Percentiles rank a stretch among this genome's conserved stretches.
Conservation (phyloP, 1,140 invertebrate genomes). For the Luehdorfia chinensis region DNA sequence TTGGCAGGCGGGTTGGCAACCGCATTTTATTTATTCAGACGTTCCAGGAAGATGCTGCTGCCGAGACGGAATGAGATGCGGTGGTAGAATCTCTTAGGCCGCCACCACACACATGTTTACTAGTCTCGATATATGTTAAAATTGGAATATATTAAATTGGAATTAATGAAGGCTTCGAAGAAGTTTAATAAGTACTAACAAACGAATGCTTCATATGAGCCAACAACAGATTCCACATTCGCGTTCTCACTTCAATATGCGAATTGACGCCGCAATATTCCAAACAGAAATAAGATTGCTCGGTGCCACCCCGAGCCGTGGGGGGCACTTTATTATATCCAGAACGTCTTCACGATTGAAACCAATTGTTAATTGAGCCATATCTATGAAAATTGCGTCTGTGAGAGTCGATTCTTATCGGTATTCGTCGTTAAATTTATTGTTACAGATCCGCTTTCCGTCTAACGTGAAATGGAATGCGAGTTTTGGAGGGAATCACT, state of each 20-base stretch:
- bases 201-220: not conserved
- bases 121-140: too few species aligned
- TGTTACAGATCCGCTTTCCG: constrained; percentile 46
- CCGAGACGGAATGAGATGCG: too few species aligned
- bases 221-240: constrained; percentile 53
- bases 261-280: constrained; percentile 75
- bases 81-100: too few species aligned
- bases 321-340: constrained; percentile 68
- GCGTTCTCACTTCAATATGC: constrained; percentile 66
- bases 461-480: constrained; percentile 36
- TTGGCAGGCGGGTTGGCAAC: too few species aligned
- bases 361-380: constrained; percentile 76
- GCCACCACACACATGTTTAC: too few species aligned
- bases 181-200: not conserved
- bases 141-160: too few species aligned
- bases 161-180: too few species aligned
- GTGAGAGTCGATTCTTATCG: constrained; percentile 67
- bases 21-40: too few species aligned
- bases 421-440: constrained; percentile 69
- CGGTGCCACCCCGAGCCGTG: constrained; percentile 41
- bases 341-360: constrained; percentile 73
- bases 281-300: constrained; percentile 75
- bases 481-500: constrained; percentile 34
- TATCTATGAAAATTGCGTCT: constrained; percentile 74
- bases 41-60: too few species aligned